These are phyloP conservation scores for Oncorhynchus clarkii DNA, from an alignment of 2,113 vertebrate species.

Conservation along the genomic window DNA sequence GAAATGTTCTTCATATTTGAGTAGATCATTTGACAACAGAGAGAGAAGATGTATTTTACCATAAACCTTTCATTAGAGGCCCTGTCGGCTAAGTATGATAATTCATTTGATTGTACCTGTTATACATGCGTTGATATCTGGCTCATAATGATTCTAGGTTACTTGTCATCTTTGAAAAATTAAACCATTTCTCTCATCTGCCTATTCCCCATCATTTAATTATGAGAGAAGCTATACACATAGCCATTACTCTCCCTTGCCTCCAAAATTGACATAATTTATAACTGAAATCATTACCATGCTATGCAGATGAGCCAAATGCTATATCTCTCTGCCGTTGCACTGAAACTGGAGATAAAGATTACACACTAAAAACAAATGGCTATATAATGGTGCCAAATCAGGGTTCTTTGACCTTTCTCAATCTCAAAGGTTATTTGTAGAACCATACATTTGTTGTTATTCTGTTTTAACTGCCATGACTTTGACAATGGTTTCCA, in stretches of 20 bases:
- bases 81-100: slow-evolving; percentile 21
- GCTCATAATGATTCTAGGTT: slow-evolving; percentile 48
- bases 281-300: slow-evolving; percentile 41
- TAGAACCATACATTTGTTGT: too few relatives aligned
- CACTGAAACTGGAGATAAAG: background rate
- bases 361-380: too few relatives aligned
- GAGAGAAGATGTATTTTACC: slow-evolving; percentile 11
- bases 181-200: slow-evolving; percentile 59
- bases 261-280: slow-evolving; percentile 43
- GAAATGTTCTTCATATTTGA: slow-evolving; percentile 32
- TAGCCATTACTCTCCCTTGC: slow-evolving; percentile 46
- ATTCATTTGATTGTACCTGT: slow-evolving; percentile 35
- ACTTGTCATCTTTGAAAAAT: slow-evolving; percentile 63
- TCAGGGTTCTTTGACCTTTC: too few relatives aligned
- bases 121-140: slow-evolving; percentile 50
- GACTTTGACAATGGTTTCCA: too few relatives aligned
- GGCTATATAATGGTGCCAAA: too few relatives aligned
- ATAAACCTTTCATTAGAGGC: too few relatives aligned
- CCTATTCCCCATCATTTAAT: slow-evolving; percentile 60
- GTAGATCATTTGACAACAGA: slow-evolving; percentile 51
- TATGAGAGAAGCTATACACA: slow-evolving; percentile 48
- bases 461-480: too few relatives aligned
- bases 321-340: slow-evolving; percentile 22
- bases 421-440: too few relatives aligned
- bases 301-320: slow-evolving; percentile 29